These are phyloP conservation scores for Parauchenoglanis punctatus DNA, from an alignment of 2,797 vertebrate species.

Conservation along the genomic window DNA sequence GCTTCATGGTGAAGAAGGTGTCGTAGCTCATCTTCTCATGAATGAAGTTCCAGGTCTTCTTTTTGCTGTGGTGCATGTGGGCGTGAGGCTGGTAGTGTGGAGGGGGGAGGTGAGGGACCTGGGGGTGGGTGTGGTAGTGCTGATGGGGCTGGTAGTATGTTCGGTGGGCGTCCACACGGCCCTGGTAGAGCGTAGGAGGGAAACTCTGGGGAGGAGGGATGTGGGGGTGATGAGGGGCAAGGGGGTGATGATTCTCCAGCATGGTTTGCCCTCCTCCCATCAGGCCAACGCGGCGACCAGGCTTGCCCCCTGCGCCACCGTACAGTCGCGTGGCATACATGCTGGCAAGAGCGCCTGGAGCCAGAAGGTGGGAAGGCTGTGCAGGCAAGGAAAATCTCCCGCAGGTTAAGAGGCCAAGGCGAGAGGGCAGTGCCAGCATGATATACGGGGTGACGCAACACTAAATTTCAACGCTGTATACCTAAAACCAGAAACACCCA, in stretches of 20 bases:
- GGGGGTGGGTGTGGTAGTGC: conserved; percentile 59
- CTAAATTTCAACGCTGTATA: conserved; percentile 43
- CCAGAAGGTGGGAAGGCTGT: conserved; percentile 41
- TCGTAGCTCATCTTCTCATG: conserved; percentile 89
- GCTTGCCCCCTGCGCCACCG: conserved; percentile 69
- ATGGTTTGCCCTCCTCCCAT: conserved; percentile 62
- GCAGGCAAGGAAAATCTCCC: conserved; percentile 58
- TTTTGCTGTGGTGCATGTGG: conserved; percentile 70
- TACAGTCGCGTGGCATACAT: conserved; percentile 79
- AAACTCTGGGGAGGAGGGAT: conserved; percentile 62
- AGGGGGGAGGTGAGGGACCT: conserved; percentile 62
- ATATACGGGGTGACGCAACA: conserved; percentile 58
- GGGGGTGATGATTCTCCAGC: conserved; percentile 66
- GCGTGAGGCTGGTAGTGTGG: conserved; percentile 69
- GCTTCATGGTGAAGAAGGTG: conserved; percentile 89
- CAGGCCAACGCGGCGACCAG: conserved; percentile 67
- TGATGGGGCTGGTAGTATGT: conserved; percentile 69
- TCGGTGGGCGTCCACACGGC: conserved; percentile 67
- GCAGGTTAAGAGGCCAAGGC: conserved; percentile 71
- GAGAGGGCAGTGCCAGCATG: conserved; percentile 70
- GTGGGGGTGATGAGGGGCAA: conserved; percentile 63
- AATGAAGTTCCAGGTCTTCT: conserved; percentile 88
- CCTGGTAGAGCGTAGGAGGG: conserved; percentile 66
- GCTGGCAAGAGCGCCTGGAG: conserved; percentile 37
- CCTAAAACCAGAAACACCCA: conserved; percentile 52